These are phyloP conservation scores for Matsumurasca onukii DNA, from an alignment of 1,140 invertebrate species.

Conservation along the genomic window DNA sequence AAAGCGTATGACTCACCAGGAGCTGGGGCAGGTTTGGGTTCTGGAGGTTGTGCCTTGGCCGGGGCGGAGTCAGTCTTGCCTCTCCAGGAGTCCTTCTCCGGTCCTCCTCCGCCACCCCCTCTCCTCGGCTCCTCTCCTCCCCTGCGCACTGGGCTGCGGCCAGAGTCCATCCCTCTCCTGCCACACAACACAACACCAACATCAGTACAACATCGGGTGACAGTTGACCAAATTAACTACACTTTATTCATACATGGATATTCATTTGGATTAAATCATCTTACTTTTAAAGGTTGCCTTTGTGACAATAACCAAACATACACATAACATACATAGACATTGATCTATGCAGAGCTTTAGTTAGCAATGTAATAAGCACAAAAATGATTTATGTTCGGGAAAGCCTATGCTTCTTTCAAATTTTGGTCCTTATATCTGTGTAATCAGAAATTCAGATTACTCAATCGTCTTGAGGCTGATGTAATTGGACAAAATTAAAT, in stretches of 20 bases:
- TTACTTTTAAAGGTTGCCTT: background rate
- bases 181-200: constrained; percentile 3
- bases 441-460: too few species aligned
- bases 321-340: too few species aligned
- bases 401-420: too few species aligned
- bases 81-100: constrained; percentile 11
- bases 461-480: too few species aligned
- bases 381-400: too few species aligned
- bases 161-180: constrained; percentile 20
- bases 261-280: too few species aligned
- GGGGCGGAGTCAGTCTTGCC: constrained; percentile 11
- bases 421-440: too few species aligned
- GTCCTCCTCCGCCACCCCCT: constrained; percentile 24
- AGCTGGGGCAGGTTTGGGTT: constrained; percentile 13
- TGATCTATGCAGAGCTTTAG: too few species aligned
- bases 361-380: too few species aligned
- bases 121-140: constrained; percentile 9
- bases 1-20: background rate
- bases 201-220: background rate
- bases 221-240: background rate
- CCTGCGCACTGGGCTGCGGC: constrained; percentile 27
- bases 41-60: background rate
- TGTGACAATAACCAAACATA: background rate
- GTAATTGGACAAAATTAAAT: too few species aligned
- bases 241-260: too few species aligned